Evolutionary conservation across 2,888 invertebrate species (phyloP), one percentile per base, ranked within the genome.

Genomic region (Polydrusus tereticollis): DNA sequence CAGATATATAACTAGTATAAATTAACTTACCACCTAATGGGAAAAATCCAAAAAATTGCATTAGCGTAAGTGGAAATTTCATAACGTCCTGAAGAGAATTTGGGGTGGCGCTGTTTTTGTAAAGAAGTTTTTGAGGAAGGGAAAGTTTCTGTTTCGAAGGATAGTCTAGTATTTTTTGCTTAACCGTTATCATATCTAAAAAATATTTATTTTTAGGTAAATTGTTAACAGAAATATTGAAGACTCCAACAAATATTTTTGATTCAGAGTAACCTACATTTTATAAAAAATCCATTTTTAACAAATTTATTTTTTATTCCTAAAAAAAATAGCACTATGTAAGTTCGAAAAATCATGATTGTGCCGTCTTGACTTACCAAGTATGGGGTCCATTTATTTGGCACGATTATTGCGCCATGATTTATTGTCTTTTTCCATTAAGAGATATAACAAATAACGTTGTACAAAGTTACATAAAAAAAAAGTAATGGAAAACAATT

Each of bases 21-120:
- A n/a, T n/a, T n/a, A n/a, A n/a, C 52, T 29, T 29, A 29, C 52
- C 52, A 16, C 29, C 29, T 18, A 55, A 18, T 7, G 79, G 78
- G 68, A 79, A 74, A 33, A 73, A 77, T 41, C 78, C 77, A 45
- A 77, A 77, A 23, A 77, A 41, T 69, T 79, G 78, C 55, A 74
- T 58, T n/a, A 76, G 8, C 1, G 73, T 65, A 14, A 78, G 47
- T 5, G 71, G 47, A 55, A 69, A 55, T 26, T 69, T 72, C 55
- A 74, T 73, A 16, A 62, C 64, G 14, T 63, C 50, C 18, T 75
- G 77, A 14, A 77, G 62, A 0, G 69, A 41, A 14, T 73, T 65
- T 0, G 58, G 73, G 1, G 57, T 43, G 1, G 55, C 14, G 21
- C 52, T 36, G 41, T 68, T 63, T 58, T 59, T 43, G 14, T 59